Evolutionary conservation across 2,888 invertebrate species (phyloP).

Genomic region (Nomada flava): DNA sequence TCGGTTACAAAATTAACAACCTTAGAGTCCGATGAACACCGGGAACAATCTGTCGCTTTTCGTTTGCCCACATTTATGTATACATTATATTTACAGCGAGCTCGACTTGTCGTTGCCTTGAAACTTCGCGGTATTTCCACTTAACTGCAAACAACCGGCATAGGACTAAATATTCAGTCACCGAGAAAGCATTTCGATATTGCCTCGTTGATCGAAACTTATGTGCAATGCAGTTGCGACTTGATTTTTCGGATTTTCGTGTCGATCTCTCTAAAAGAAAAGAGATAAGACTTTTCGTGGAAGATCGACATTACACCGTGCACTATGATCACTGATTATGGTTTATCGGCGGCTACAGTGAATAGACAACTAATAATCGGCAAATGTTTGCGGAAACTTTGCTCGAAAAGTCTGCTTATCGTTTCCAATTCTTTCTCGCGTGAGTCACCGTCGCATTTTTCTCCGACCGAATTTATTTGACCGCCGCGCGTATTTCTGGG

Average conservation of each 20-base stretch:
- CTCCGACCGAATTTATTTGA: not conserved
- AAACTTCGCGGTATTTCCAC: too few species aligned
- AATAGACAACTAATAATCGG: constrained; percentile 51
- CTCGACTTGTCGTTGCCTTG: too few species aligned
- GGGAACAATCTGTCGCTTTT: too few species aligned
- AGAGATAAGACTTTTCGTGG: constrained; percentile 15
- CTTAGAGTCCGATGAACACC: too few species aligned
- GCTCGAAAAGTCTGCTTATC: constrained; percentile 54
- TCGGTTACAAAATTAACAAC: too few species aligned
- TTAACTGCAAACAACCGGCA: too few species aligned
- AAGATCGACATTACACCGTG: constrained; percentile 31
- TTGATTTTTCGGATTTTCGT: not conserved
- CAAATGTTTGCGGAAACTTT: constrained; percentile 62
- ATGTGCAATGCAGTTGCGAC: not conserved
- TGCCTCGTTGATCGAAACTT: not conserved
- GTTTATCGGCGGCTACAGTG: constrained; percentile 28
- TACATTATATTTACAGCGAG: too few species aligned
- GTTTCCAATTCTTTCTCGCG: constrained; percentile 49
- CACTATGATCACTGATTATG: constrained; percentile 49
- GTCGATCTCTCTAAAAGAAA: not conserved
- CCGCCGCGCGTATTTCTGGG: too few species aligned
- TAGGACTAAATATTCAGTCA: too few species aligned
- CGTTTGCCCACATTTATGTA: too few species aligned
- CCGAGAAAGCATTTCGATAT: not conserved
- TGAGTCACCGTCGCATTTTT: constrained; percentile 55